Conservation (phyloP, 2,797 vertebrate species). For the Nothura maculosa region DNA sequence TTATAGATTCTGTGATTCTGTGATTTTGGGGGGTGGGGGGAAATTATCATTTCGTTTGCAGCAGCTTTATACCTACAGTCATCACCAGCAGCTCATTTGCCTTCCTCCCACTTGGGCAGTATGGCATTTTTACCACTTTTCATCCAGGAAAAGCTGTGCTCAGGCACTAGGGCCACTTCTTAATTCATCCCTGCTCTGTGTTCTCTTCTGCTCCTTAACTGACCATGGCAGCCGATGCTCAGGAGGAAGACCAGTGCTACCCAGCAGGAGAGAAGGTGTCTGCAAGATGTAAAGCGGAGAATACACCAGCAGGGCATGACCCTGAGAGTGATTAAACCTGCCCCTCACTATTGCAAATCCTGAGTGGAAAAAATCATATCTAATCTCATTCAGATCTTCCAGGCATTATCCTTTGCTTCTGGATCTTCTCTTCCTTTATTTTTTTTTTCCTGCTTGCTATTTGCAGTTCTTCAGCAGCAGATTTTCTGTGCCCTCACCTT, state of each 20-base stretch:
- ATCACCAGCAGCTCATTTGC: background rate
- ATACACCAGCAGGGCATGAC: background rate
- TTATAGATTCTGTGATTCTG: too few relatives aligned
- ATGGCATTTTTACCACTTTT: background rate
- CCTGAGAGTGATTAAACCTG: background rate
- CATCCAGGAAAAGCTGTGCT: accelerated
- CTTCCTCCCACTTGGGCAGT: background rate
- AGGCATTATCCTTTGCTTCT: background rate
- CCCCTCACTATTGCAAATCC: background rate
- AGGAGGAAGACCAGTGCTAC: background rate
- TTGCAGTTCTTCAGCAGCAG: background rate
- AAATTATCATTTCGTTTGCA: background rate
- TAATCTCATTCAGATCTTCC: background rate
- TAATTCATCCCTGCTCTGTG: background rate
- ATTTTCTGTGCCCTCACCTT: conserved; percentile 22
- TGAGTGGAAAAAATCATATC: background rate
- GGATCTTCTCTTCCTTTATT: background rate
- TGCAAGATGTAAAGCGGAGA: background rate
- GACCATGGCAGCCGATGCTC: background rate
- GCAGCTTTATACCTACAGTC: background rate
- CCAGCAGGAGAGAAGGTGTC: background rate
- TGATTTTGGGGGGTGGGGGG: background rate
- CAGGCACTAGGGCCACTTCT: background rate
- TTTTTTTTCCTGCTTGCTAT: background rate
- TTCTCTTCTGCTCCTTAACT: background rate